Conservation (phyloP, 2,888 invertebrate genomes). For the Syrphus vitripennis region DNA sequence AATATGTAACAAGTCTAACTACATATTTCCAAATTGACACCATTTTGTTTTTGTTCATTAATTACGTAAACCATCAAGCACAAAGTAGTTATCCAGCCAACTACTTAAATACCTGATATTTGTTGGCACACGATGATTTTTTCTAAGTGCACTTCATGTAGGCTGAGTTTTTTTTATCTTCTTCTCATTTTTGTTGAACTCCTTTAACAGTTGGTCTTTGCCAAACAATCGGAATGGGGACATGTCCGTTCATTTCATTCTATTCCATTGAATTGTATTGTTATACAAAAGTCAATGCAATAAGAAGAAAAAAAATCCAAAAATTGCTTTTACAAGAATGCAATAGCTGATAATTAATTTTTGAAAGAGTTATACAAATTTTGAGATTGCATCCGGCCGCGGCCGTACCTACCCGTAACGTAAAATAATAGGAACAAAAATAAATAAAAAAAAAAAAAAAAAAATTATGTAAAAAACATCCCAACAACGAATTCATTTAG, state of each 20-base stretch:
- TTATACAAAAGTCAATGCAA: conserved; percentile 30
- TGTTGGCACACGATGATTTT: neutral
- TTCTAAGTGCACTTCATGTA: conserved; percentile 22
- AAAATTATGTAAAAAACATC: neutral
- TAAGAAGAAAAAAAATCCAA: conserved; percentile 3
- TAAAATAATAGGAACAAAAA: neutral
- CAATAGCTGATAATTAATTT: conserved; percentile 69
- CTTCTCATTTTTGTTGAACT: neutral
- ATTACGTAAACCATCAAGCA: too few relatives aligned
- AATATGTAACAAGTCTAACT: too few relatives aligned
- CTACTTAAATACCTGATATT: too few relatives aligned
- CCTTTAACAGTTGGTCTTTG: conserved; percentile 31
- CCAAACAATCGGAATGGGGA: conserved; percentile 64
- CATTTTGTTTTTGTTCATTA: too few relatives aligned
- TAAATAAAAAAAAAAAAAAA: neutral
- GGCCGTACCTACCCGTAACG: too few relatives aligned
- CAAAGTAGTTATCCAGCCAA: too few relatives aligned
- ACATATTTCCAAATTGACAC: too few relatives aligned
- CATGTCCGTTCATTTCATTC: conserved; percentile 38
- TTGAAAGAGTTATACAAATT: conserved; percentile 23
- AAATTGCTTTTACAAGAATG: conserved; percentile 66
- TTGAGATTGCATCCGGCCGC: neutral
- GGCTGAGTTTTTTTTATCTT: conserved; percentile 14
- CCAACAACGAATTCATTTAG: neutral
- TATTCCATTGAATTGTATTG: conserved; percentile 51